Evolutionary conservation across 2,113 vertebrate genomes (phyloP).

Genomic region (Orycteropus afer): DNA sequence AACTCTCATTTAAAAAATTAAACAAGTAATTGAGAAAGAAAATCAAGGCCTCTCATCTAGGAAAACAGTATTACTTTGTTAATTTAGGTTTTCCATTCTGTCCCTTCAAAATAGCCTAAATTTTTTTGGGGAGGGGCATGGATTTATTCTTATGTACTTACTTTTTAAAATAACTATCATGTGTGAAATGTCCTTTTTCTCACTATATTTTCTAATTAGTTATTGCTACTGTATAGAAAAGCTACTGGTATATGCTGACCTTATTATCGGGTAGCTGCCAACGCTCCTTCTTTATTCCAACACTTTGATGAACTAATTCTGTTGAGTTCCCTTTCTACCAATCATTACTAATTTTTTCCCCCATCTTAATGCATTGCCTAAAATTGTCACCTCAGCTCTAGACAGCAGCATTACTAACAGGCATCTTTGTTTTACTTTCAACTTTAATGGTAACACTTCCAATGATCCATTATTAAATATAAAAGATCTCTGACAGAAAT

Average conservation of each 20-base stretch:
- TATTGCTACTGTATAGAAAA: neutral
- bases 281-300: neutral
- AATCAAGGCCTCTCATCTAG: neutral
- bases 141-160: neutral
- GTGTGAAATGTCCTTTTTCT: neutral
- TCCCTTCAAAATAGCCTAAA: neutral
- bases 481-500: neutral
- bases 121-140: neutral
- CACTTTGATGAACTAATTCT: neutral
- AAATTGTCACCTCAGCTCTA: neutral
- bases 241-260: neutral
- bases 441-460: neutral
- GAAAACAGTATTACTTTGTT: neutral
- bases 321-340: neutral
- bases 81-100: neutral
- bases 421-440: neutral
- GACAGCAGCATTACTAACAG: neutral
- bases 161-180: neutral
- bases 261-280: neutral
- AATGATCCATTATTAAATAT: neutral
- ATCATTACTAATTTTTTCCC: neutral
- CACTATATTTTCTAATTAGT: neutral
- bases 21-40: neutral
- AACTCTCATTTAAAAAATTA: slow-evolving; percentile 12
- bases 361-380: neutral